Base-by-base conservation (phyloP, 2,888 invertebrate genomes). In the Nomada goodeniana region DNA sequence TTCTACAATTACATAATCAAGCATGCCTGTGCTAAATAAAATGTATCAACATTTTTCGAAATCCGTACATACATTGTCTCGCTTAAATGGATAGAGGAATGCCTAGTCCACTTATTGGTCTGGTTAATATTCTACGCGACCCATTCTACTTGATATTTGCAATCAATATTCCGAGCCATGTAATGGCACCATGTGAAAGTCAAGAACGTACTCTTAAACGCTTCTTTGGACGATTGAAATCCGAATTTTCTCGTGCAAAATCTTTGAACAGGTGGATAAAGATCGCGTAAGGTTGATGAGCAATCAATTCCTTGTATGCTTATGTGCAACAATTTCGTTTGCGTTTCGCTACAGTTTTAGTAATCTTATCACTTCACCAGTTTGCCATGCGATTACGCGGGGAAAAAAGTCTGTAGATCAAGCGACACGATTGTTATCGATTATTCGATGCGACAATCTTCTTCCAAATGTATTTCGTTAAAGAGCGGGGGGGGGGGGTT, bases 131-230 rank as follows among this genome's bases (percentile, higher is more conserved):
- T 55, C 65, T 36, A 36, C 5, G 57, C 65, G 57, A 29, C 65
- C 20, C 67, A 74, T 61, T 78, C 78, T 36, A 78, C 57, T 69
- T 70, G 69, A 59, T 76, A 52, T 59, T 59, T 64, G 76, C 69
- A 69, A 79, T 79, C 76, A 76, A 79, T 63, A 79, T 79, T 79
- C 79, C 42, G 23, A 42, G n/a, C 63, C 59, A 59, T 53, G 29
- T 36, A 15, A 4, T 44, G 26, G 57, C 64, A 63, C 52, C 29
- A 29, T 11, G 52, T 64, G 79, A 76, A 79, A 69, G 69, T 79
- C 29, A 50, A 52, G 52, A 44, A 59, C 20, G 52, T 59, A 47
- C 23, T 20, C 13, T 29, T 23, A 2, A 15, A 60, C 29, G 15
- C 13, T n/a, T 2, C 67, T 23, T 67, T 15, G 60, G 36, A 29